Evolutionary conservation across 2,113 vertebrate species (phyloP).

Genomic region (Platysteira castanea): DNA sequence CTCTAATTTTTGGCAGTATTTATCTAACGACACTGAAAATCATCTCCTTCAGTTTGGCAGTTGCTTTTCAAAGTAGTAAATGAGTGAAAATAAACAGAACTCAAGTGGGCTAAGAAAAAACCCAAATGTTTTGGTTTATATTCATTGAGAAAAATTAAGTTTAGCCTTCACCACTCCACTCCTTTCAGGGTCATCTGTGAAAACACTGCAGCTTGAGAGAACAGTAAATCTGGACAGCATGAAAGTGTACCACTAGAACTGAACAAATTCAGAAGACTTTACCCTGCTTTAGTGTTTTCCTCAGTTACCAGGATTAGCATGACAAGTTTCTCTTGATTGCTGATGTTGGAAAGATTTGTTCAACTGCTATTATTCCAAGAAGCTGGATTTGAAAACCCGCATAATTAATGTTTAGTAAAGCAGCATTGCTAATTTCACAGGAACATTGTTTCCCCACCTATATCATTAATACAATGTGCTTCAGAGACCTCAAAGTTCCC

Average conservation of each 20-base stretch:
- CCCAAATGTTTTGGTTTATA: rapidly evolving
- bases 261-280: neutral
- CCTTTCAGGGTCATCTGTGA: neutral
- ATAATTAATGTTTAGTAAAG: neutral
- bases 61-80: neutral
- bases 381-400: neutral
- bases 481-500: neutral
- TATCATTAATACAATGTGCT: neutral
- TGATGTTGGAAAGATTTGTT: neutral
- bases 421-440: neutral
- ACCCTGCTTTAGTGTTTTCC: neutral
- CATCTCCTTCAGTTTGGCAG: neutral
- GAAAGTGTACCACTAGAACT: neutral
- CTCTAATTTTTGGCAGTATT: neutral
- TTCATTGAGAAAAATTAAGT: neutral
- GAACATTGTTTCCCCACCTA: neutral
- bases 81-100: neutral
- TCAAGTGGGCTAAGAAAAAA: neutral
- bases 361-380: neutral
- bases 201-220: neutral
- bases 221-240: neutral
- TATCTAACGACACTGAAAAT: neutral
- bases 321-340: neutral
- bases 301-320: neutral
- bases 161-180: neutral